Evolutionary conservation across 2,888 invertebrate genomes (phyloP).

Genomic region (Acanthococcus lagerstroemiae): DNA sequence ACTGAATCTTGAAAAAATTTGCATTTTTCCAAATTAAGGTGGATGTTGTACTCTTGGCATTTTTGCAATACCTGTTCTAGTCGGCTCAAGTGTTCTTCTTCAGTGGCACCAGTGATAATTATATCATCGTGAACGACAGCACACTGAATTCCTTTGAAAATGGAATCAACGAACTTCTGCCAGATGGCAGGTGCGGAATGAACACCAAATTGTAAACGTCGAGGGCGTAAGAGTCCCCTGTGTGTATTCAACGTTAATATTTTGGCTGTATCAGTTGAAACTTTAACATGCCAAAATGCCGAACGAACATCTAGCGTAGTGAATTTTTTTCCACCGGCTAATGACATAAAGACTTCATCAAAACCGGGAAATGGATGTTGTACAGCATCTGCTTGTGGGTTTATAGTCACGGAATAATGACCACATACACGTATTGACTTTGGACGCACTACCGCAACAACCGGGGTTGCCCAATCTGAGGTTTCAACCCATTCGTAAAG

Average conservation of each 20-base stretch:
- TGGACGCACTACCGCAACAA: background rate
- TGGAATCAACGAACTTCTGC: background rate
- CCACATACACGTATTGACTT: conserved; percentile 1
- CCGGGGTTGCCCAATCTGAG: conserved; percentile 5
- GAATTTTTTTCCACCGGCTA: conserved; percentile 31
- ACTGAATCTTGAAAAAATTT: background rate
- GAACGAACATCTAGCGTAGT: conserved; percentile 31
- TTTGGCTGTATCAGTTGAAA: conserved; percentile 18
- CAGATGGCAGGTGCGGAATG: background rate
- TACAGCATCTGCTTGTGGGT: conserved; percentile 30
- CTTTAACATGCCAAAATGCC: conserved; percentile 32
- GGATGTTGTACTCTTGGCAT: background rate
- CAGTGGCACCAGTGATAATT: conserved; percentile 2
- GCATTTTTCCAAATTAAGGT: conserved; percentile 7
- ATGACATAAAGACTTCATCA: conserved; percentile 31
- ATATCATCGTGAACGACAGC: conserved; percentile 7
- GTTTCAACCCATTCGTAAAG: background rate
- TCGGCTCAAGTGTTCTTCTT: background rate
- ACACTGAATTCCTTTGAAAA: background rate
- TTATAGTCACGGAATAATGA: conserved; percentile 31
- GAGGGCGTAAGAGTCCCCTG: conserved; percentile 4
- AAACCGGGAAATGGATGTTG: conserved; percentile 33
- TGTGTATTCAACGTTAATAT: conserved; percentile 1
- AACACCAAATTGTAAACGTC: background rate
- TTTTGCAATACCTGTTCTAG: conserved; percentile 1